Conservation (phyloP, 2,888 invertebrate genomes). For the Eupithecia exiguata region DNA sequence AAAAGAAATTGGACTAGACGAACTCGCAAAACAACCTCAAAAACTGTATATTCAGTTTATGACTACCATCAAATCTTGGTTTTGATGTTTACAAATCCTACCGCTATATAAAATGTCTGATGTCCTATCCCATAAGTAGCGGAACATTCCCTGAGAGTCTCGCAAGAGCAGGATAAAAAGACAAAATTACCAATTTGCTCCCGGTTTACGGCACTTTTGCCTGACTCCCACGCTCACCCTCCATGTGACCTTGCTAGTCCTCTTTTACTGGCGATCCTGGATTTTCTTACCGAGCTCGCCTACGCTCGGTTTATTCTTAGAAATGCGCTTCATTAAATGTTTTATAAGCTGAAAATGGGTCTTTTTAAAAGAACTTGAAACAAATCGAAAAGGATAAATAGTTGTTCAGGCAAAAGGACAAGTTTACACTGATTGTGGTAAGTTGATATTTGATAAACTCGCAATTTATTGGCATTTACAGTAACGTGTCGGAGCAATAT, state of each 20-base stretch:
- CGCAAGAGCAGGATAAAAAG: constrained; percentile 41
- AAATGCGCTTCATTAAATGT: constrained; percentile 35
- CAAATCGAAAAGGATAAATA: neutral
- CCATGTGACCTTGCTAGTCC: constrained; percentile 39
- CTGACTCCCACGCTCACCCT: constrained; percentile 44
- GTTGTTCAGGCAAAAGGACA: neutral
- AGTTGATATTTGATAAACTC: neutral
- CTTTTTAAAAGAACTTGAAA: neutral
- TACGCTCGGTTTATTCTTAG: constrained; percentile 45
- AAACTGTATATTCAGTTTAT: neutral
- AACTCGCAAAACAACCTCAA: neutral
- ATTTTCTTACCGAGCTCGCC: constrained; percentile 52
- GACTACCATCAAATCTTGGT: neutral
- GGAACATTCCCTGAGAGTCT: constrained; percentile 28
- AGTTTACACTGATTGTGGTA: neutral
- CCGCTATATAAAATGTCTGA: constrained; percentile 1
- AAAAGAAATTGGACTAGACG: neutral
- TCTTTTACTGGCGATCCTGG: constrained; percentile 52
- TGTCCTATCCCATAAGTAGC: constrained; percentile 18
- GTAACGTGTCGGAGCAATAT: neutral
- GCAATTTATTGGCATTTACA: neutral
- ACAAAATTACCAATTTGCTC: constrained; percentile 50
- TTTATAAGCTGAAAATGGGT: constrained; percentile 11
- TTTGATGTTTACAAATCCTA: constrained; percentile 1
- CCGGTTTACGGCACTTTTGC: constrained; percentile 46